Conservation (phyloP, 2,888 invertebrate species). For the Zygaena filipendulae region DNA sequence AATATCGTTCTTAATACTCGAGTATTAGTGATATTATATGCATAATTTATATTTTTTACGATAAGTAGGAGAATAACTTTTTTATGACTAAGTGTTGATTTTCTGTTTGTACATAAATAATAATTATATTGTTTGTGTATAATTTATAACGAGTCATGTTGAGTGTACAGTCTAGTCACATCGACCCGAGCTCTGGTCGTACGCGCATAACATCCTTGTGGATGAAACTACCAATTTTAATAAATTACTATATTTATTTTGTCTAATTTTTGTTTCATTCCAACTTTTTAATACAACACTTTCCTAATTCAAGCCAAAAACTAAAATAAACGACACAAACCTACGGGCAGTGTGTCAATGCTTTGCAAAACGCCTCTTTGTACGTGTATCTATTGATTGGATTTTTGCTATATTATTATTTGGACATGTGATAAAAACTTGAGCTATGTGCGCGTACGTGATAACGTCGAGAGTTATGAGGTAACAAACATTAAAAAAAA, state of each 20-base stretch:
- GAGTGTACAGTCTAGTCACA: conserved; percentile 67
- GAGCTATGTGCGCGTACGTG: too few relatives aligned
- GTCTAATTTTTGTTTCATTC: conserved; percentile 27
- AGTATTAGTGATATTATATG: conserved; percentile 61
- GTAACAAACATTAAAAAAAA: too few relatives aligned
- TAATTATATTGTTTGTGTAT: conserved; percentile 55
- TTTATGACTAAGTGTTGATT: conserved; percentile 60
- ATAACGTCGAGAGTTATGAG: too few relatives aligned
- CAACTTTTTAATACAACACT: too few relatives aligned
- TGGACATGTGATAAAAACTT: too few relatives aligned
- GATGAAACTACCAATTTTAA: conserved; percentile 48
- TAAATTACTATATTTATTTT: conserved; percentile 63
- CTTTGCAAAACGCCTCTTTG: too few relatives aligned
- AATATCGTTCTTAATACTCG: conserved; percentile 59
- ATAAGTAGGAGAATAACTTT: conserved; percentile 60
- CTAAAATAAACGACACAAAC: too few relatives aligned
- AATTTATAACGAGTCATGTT: conserved; percentile 49
- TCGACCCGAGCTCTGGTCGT: conserved; percentile 59
- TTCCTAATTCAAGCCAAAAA: too few relatives aligned
- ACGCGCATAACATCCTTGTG: conserved; percentile 23
- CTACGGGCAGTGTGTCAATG: too few relatives aligned
- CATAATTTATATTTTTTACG: conserved; percentile 58
- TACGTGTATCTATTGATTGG: too few relatives aligned
- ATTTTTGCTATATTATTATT: too few relatives aligned
- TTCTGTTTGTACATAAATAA: conserved; percentile 61